Conservation (phyloP, 2,888 invertebrate genomes). For the Drosophila peninsularis region DNA sequence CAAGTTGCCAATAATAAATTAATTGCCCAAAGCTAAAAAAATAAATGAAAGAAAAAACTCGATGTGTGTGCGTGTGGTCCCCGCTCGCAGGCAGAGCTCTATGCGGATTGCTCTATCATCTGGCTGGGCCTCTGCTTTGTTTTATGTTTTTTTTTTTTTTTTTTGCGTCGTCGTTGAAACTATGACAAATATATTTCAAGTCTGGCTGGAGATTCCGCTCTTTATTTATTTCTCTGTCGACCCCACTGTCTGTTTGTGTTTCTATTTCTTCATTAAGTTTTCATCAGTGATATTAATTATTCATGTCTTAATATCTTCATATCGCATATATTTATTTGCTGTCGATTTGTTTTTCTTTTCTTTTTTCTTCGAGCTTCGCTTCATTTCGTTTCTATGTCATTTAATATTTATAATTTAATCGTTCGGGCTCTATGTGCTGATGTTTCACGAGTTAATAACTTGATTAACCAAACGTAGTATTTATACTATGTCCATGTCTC, state of each 20-base stretch:
- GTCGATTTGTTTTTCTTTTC: conserved; percentile 42
- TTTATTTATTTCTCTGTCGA: conserved; percentile 42
- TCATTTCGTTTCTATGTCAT: conserved; percentile 67
- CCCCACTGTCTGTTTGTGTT: conserved; percentile 43
- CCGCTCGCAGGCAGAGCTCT: conserved; percentile 8
- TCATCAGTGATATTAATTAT: conserved; percentile 81
- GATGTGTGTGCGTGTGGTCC: conserved; percentile 60
- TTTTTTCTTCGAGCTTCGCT: conserved; percentile 15
- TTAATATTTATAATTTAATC: conserved; percentile 79
- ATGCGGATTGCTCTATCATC: conserved; percentile 21
- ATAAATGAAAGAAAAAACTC: conserved; percentile 37
- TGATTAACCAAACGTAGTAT: conserved; percentile 68
- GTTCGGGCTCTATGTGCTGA: conserved; percentile 70
- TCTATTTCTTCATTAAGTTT: conserved; percentile 81
- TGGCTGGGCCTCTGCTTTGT: conserved; percentile 62
- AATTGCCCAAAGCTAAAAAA: conserved; percentile 60
- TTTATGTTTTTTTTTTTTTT: conserved; percentile 30
- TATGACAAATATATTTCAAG: conserved; percentile 82
- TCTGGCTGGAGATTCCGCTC: conserved; percentile 62
- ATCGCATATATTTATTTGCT: conserved; percentile 69
- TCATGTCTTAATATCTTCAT: conserved; percentile 80
- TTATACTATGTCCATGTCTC: conserved; percentile 33
- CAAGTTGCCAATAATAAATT: conserved; percentile 77
- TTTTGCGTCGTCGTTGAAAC: conserved; percentile 65
- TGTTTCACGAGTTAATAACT: conserved; percentile 79